These are phyloP conservation scores for Gallinago paraguaiae DNA, from an alignment of 2,113 vertebrate species.

Conservation along the genomic window DNA sequence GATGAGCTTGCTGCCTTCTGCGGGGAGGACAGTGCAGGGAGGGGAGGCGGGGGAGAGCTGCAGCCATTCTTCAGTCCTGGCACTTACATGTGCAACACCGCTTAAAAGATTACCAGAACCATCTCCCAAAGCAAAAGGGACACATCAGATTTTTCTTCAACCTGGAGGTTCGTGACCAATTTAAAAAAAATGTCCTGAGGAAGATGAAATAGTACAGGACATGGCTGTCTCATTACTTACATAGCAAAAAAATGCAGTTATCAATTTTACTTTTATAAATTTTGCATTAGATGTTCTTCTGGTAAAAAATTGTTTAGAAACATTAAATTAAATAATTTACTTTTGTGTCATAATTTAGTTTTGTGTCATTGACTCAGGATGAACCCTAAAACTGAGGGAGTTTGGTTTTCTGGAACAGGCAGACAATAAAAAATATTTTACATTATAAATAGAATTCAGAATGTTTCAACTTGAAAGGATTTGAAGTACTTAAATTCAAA, in stretches of 20 bases:
- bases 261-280: neutral
- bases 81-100: accelerated
- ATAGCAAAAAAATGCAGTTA: neutral
- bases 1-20: neutral
- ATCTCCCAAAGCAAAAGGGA: neutral
- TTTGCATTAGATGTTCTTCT: neutral
- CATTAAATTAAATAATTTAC: neutral
- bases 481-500: neutral
- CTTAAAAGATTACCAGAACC: neutral
- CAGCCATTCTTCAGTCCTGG: neutral
- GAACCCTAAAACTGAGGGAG: too few species aligned
- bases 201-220: neutral
- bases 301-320: neutral
- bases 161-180: neutral
- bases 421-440: neutral
- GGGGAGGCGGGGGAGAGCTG: neutral
- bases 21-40: neutral
- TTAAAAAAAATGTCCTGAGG: neutral
- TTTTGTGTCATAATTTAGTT: neutral
- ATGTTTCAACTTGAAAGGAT: neutral
- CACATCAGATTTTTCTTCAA: neutral
- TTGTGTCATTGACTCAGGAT: neutral
- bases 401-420: too few species aligned
- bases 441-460: neutral
- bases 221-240: neutral